phyloP scores from a whole-genome alignment of 2,113 vertebrate genomes.

The Heteronetta atricapilla region DNA sequence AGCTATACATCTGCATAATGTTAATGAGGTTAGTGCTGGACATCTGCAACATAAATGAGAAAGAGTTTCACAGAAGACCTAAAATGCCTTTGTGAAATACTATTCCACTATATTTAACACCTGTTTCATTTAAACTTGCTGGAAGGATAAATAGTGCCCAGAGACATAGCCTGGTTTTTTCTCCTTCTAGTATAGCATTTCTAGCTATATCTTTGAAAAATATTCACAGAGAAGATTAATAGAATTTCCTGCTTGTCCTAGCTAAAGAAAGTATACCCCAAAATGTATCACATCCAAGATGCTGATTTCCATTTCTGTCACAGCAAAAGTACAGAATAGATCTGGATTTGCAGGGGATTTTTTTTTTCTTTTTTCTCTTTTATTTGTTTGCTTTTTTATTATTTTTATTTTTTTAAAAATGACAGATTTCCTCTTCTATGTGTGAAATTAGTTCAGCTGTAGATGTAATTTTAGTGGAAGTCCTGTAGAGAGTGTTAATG shows the following conservation, averaged over 20 bases:
- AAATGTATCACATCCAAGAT: not conserved
- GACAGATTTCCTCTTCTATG: not conserved
- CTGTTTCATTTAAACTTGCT: not conserved
- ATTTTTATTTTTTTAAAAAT: not conserved
- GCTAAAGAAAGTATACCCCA: not conserved
- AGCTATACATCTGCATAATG: not conserved
- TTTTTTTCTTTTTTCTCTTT: not conserved
- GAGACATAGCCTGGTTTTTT: not conserved
- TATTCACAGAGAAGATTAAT: not conserved
- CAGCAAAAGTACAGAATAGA: not conserved
- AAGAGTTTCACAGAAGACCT: not conserved
- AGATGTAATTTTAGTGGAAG: not conserved
- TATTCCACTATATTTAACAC: not conserved
- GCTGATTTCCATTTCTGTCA: not conserved
- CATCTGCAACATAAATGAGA: not conserved
- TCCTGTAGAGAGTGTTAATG: not conserved
- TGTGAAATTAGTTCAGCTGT: not conserved
- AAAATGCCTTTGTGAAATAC: not conserved
- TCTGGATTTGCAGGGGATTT: not conserved
- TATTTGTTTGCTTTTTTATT: not conserved
- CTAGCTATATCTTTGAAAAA: not conserved
- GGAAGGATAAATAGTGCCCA: not conserved
- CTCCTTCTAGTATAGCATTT: not conserved
- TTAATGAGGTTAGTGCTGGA: not conserved
- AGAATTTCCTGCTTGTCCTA: not conserved